Evolutionary conservation across 2,797 vertebrate genomes (phyloP), one percentile per base, ranked within the genome.

Genomic region (Novumbra hubbsi): DNA sequence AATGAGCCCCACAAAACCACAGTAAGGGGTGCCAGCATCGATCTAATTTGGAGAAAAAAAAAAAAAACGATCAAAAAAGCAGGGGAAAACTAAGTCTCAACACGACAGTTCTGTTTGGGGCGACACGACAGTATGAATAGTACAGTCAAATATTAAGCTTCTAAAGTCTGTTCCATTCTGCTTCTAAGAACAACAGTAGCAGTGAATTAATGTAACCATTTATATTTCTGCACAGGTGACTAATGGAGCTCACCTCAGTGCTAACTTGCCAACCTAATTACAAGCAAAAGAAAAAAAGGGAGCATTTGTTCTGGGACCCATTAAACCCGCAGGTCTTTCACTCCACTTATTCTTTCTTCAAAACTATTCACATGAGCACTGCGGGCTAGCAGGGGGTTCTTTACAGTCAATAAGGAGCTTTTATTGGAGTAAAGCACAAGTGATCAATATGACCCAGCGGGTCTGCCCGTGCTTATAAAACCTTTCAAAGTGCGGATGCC

Each of bases 251-350:
- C 76, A 85, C 83, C 83, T 81, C 70, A 83, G 81, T 84, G 84
- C 81, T 83, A 88, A 89, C 85, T 90, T 84, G 77, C 66, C 76
- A 82, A 70, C 84, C 90, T 85, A 87, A 88, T 90, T 89, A 85
- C 55, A 85, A 72, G 63, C 66, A 60, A 60, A 1, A 60, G 34
- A 77, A 82, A 82, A 83, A 82, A 30, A 81, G 80, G 80, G 73
- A 84, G 64, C 73, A 65, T 63, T 63, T 80, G 66, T 73, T 83
- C 66, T 68, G 76, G 72, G 60, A 73, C 70, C 71, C 70, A 45
- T 45, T 45, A 57, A 38, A 45, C 75, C 74, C 68, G 60, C 72
- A 75, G 27, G 60, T 70, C 74, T 74, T 68, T 52, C 38, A 55
- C 55, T 57, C n/a, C 2, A 17, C 45, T 49, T 34, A 57, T 76